These are phyloP conservation scores for Apotomis betuletana DNA, from an alignment of 2,888 invertebrate species.

Conservation along the genomic window DNA sequence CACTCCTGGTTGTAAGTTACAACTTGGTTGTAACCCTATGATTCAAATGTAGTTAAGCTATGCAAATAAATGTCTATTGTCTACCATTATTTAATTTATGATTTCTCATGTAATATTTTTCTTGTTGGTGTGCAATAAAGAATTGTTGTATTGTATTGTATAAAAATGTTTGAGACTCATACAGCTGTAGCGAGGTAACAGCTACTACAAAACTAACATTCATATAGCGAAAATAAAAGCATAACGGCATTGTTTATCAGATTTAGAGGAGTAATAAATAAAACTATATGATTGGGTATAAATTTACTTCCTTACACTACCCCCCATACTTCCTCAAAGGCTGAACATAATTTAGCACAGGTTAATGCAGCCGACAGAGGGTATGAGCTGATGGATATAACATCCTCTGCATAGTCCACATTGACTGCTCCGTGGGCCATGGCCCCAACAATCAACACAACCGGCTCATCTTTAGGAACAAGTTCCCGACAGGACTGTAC, in stretches of 20 bases:
- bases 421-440: conserved; percentile 98
- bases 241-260: neutral
- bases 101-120: too few species aligned
- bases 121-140: too few species aligned
- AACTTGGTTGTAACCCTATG: too few species aligned
- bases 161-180: too few species aligned
- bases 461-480: conserved; percentile 91
- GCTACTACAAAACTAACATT: too few species aligned
- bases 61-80: too few species aligned
- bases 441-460: conserved; percentile 96
- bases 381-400: conserved; percentile 96
- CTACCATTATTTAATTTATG: too few species aligned
- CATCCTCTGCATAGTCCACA: conserved; percentile 94
- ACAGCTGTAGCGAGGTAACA: too few species aligned
- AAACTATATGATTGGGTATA: conserved; percentile 8
- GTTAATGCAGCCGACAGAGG: conserved; percentile 98
- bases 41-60: too few species aligned
- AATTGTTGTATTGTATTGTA: too few species aligned
- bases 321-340: conserved; percentile 97
- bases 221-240: neutral
- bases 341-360: conserved; percentile 96
- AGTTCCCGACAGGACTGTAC: conserved; percentile 88
- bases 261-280: conserved; percentile 16
- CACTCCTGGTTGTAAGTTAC: too few species aligned
- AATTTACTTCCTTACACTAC: conserved; percentile 77